phyloP scores from a whole-genome alignment of 1,140 invertebrate species.

The Cotesia vestalis region DNA sequence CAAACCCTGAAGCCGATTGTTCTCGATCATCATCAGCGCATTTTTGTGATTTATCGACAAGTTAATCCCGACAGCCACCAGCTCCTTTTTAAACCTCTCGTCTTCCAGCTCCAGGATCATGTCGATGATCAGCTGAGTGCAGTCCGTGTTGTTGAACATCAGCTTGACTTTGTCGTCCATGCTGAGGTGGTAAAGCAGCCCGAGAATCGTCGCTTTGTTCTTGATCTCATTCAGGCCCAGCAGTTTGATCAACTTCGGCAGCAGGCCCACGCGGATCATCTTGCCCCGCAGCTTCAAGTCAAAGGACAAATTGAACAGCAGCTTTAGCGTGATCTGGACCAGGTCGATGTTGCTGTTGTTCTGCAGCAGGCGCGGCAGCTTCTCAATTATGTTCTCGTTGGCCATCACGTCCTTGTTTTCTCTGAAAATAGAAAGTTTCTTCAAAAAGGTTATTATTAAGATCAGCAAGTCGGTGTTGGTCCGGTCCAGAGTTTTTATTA shows the following conservation, averaged over 20 bases:
- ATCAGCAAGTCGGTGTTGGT: constrained; percentile 87
- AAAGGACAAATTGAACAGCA: constrained; percentile 98
- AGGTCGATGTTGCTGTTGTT: constrained; percentile 81
- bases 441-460: constrained; percentile 92
- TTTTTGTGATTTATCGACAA: constrained; percentile 87
- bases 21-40: constrained; percentile 89
- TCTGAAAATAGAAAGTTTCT: constrained; percentile 92
- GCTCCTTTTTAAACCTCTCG: constrained; percentile 76
- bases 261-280: constrained; percentile 89
- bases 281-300: constrained; percentile 85
- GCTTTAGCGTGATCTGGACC: constrained; percentile 84
- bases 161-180: constrained; percentile 94
- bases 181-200: constrained; percentile 93
- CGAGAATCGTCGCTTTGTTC: constrained; percentile 84
- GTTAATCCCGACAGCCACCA: constrained; percentile 91
- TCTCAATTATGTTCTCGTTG: constrained; percentile 77
- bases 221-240: constrained; percentile 81
- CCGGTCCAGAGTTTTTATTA: constrained; percentile 89
- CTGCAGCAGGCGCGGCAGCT: constrained; percentile 77
- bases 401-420: constrained; percentile 96
- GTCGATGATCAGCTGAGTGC: constrained; percentile 86
- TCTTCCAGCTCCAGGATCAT: constrained; percentile 79
- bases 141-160: constrained; percentile 96
- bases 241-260: constrained; percentile 89
- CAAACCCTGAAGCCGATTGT: constrained; percentile 79